Conservation (phyloP, 2,797 vertebrate species). For the Vespertilio murinus region DNA sequence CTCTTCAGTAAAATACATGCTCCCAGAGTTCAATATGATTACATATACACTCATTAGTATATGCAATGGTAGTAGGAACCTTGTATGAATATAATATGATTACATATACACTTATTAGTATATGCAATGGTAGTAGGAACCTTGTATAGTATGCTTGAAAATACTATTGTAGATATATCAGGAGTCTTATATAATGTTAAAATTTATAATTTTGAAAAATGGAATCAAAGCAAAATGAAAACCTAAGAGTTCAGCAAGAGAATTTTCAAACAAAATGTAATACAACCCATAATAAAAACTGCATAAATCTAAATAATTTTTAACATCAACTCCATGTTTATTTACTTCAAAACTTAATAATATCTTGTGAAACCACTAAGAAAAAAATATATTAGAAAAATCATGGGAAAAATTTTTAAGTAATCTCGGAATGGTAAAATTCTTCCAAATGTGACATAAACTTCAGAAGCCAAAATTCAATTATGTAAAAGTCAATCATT, state of each 20-base stretch:
- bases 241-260: background rate
- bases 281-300: background rate
- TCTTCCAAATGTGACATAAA: background rate
- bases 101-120: background rate
- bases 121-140: background rate
- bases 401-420: background rate
- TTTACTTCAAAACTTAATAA: background rate
- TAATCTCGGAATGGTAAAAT: background rate
- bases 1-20: background rate
- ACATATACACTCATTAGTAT: background rate
- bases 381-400: background rate
- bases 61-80: background rate
- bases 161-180: background rate
- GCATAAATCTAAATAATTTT: background rate
- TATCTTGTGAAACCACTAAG: background rate
- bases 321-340: background rate
- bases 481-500: background rate
- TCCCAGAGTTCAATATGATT: background rate
- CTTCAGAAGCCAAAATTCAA: background rate
- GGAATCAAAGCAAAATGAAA: background rate
- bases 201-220: background rate
- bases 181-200: background rate
- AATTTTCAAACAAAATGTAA: background rate
- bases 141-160: background rate
- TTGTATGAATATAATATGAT: background rate